Evolutionary conservation across 1,140 invertebrate genomes (phyloP).

Genomic region (Eriocheir sinensis): DNA sequence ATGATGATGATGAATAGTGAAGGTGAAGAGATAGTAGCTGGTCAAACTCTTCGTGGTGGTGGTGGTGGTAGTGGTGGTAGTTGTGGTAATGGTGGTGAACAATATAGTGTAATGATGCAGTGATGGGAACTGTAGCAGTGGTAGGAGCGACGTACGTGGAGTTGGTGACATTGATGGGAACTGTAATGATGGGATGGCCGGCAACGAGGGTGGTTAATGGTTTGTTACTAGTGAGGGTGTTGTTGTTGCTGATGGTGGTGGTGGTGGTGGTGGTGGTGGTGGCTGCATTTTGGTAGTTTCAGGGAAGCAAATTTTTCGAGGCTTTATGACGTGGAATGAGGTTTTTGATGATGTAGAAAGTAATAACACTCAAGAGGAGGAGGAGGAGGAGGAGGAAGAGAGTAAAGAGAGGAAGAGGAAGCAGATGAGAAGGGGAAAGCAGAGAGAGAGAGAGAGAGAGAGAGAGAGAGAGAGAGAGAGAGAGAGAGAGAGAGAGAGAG

Average conservation of each 20-base stretch:
- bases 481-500: neutral
- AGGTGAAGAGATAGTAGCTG: no score
- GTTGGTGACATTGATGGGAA: neutral
- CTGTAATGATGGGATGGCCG: neutral
- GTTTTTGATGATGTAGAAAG: neutral
- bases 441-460: no score
- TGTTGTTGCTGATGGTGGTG: neutral
- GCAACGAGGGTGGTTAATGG: neutral
- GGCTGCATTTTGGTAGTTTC: neutral
- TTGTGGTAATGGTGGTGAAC: no score
- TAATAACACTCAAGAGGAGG: neutral
- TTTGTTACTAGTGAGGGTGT: neutral
- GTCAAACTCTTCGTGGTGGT: no score
- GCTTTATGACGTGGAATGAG: neutral
- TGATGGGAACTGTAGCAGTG: neutral
- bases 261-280: neutral
- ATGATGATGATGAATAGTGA: neutral
- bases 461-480: neutral
- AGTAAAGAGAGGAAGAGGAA: no score
- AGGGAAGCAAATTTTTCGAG: neutral
- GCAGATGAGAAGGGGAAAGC: no score
- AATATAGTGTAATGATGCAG: neutral
- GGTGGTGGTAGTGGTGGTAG: neutral
- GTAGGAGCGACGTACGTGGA: neutral
- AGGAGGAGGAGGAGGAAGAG: no score